phyloP scores from a whole-genome alignment of 2,888 invertebrate genomes.

The Rhabditoides inermis region DNA sequence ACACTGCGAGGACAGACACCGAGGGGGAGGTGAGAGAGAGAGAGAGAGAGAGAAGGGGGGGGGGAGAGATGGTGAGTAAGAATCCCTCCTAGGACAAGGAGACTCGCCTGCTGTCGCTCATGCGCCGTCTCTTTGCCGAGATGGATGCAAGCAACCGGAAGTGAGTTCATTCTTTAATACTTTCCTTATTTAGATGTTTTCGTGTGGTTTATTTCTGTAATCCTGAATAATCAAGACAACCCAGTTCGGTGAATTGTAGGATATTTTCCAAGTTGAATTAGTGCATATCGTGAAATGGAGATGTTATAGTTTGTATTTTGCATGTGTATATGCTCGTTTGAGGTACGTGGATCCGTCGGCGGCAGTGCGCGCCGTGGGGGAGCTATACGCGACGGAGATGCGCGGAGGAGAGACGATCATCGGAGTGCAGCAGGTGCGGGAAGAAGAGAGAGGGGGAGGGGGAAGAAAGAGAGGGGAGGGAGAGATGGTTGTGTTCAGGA shows the following conservation, averaged over 20 bases:
- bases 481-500: slow-evolving; percentile 8
- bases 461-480: background rate
- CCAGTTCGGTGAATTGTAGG: too few relatives aligned
- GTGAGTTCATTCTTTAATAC: background rate
- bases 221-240: too few relatives aligned
- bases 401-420: background rate
- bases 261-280: too few relatives aligned
- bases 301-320: background rate
- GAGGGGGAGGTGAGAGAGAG: too few relatives aligned
- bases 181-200: background rate
- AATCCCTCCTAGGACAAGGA: too few relatives aligned
- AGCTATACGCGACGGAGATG: background rate
- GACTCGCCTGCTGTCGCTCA: background rate
- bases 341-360: slow-evolving; percentile 7
- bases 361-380: background rate
- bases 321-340: slow-evolving; percentile 6
- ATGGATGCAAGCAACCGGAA: background rate
- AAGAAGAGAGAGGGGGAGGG: background rate
- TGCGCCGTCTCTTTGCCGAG: background rate
- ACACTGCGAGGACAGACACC: too few relatives aligned
- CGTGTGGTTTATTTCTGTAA: background rate
- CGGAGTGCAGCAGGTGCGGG: slow-evolving; percentile 13
- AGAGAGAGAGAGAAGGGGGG: too few relatives aligned
- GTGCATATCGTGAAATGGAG: too few relatives aligned
- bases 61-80: too few relatives aligned